Percentiles rank a stretch among this genome's conserved stretches.
phyloP scores from a whole-genome alignment of 2,113 vertebrate genomes.

The Trogon surrucura region DNA sequence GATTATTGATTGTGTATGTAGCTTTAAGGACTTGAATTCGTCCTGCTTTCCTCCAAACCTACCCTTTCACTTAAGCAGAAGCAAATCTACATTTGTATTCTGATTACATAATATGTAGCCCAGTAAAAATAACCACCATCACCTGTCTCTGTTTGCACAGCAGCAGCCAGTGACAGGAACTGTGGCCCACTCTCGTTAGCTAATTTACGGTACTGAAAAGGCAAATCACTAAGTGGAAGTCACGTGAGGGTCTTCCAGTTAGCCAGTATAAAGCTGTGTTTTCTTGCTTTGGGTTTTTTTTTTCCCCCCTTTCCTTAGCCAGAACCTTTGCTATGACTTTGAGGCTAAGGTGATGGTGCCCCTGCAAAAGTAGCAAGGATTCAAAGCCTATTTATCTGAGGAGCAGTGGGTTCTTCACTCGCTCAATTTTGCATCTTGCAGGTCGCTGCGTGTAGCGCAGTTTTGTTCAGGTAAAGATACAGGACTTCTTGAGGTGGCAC shows the following conservation, averaged over 20 bases:
- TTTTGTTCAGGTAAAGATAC: neutral
- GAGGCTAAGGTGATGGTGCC: neutral
- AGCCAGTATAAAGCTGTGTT: neutral
- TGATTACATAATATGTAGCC: neutral
- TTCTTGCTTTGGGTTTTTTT: rapidly evolving
- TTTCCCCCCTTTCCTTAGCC: neutral
- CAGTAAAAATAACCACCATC: neutral
- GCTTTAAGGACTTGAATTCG: neutral
- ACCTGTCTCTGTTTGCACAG: neutral
- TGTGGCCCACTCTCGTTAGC: neutral
- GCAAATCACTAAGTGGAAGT: neutral
- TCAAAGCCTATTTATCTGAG: neutral
- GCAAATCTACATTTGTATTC: neutral
- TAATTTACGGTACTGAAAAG: neutral
- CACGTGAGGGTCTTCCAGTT: neutral
- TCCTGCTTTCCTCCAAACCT: neutral
- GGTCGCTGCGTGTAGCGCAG: neutral
- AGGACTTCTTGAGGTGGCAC: neutral
- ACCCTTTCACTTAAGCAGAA: neutral
- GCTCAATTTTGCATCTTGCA: neutral
- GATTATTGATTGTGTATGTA: neutral
- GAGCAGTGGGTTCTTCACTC: neutral
- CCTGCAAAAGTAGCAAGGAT: neutral
- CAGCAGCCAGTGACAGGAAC: neutral
- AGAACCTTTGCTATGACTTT: neutral